Conservation (phyloP, 2,113 vertebrate genomes). For the Typhlomys cinereus region DNA sequence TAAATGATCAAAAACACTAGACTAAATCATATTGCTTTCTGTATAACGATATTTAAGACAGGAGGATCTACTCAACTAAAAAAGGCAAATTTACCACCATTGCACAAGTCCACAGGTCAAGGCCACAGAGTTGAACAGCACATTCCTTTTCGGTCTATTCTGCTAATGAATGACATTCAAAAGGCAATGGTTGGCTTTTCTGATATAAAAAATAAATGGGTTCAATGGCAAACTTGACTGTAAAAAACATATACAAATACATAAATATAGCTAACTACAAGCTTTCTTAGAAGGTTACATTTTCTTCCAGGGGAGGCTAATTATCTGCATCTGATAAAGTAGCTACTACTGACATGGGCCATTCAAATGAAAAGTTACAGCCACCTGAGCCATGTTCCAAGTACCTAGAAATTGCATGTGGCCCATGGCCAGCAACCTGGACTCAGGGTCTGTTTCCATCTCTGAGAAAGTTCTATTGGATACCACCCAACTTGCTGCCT, state of each 20-base stretch:
- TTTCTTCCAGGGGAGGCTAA: neutral
- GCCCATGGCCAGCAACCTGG: neutral
- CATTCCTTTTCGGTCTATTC: neutral
- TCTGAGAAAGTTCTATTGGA: neutral
- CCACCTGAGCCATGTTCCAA: neutral
- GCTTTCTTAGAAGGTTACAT: neutral
- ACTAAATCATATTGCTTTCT: neutral
- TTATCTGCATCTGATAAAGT: neutral
- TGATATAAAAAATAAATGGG: neutral
- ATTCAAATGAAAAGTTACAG: neutral
- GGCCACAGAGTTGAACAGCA: neutral
- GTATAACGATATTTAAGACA: neutral
- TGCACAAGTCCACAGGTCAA: neutral
- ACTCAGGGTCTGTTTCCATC: neutral
- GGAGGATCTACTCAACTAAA: neutral
- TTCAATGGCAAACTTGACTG: neutral
- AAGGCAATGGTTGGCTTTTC: neutral
- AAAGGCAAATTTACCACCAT: neutral
- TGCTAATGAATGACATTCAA: neutral
- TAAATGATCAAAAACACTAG: conserved; percentile 4
- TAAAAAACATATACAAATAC: neutral
- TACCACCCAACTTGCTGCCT: neutral
- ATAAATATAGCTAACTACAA: neutral
- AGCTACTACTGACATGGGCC: neutral
- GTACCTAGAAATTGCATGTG: neutral